phyloP scores from a whole-genome alignment of 1,140 invertebrate species.

The Heliconius hewitsoni region DNA sequence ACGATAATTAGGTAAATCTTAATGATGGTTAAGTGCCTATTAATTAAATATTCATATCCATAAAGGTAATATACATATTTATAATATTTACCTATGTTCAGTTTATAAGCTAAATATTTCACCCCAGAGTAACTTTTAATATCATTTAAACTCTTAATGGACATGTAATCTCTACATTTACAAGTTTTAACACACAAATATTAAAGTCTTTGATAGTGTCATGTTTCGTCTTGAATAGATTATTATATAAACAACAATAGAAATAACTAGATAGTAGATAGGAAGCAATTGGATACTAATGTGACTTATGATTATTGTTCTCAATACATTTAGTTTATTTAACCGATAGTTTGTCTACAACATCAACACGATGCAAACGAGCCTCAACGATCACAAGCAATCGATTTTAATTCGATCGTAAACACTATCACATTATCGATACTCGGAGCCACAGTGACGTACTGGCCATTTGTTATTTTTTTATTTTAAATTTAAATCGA shows the following conservation, averaged over 20 bases:
- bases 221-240: background rate
- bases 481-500: constrained; percentile 51
- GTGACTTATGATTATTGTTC: background rate
- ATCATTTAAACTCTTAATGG: background rate
- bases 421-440: constrained; percentile 67
- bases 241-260: background rate
- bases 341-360: background rate
- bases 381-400: constrained; percentile 48
- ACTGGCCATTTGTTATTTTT: constrained; percentile 33
- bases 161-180: background rate
- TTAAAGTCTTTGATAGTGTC: background rate
- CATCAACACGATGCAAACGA: constrained; percentile 29
- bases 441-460: constrained; percentile 49
- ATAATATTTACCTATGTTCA: background rate
- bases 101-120: background rate
- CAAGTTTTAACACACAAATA: background rate
- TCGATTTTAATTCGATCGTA: constrained; percentile 73
- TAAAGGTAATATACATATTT: background rate
- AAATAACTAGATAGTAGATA: background rate
- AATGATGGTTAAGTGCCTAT: background rate
- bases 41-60: constrained; percentile 10
- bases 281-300: constrained; percentile 1
- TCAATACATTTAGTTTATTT: constrained; percentile 18
- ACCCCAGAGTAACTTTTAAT: background rate
- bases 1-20: background rate